These are phyloP conservation scores for Pristionchus mayeri DNA, from an alignment of 2,888 invertebrate species.

Conservation along the genomic window DNA sequence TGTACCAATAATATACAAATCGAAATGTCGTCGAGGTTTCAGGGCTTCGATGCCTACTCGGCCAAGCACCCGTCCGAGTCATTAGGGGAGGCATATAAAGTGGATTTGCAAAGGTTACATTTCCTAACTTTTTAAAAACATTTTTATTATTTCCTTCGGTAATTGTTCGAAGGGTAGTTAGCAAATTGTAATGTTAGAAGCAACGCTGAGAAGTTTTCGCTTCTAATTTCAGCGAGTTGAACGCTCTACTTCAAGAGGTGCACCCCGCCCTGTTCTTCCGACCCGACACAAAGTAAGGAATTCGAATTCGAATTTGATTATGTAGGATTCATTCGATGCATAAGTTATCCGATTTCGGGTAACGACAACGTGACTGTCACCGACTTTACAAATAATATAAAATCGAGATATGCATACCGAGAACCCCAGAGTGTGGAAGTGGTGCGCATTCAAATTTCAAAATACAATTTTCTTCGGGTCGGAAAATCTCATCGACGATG, in stretches of 20 bases:
- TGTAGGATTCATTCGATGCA: too few relatives aligned
- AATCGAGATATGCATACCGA: neutral
- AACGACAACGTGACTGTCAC: too few relatives aligned
- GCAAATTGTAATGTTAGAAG: neutral
- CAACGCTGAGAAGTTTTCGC: too few relatives aligned
- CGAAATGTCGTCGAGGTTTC: neutral
- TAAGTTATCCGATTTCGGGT: too few relatives aligned
- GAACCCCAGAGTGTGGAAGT: too few relatives aligned
- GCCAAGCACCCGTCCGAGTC: neutral
- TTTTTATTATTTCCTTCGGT: too few relatives aligned
- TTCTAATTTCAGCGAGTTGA: conserved; percentile 12
- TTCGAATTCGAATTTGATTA: neutral
- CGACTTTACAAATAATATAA: too few relatives aligned
- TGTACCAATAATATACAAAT: neutral
- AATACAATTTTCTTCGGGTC: neutral
- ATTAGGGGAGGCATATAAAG: neutral
- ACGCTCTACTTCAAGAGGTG: neutral
- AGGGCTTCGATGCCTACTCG: conserved; percentile 28
- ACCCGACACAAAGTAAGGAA: neutral
- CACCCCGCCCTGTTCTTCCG: conserved; percentile 25
- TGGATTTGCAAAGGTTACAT: neutral
- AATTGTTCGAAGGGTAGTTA: neutral
- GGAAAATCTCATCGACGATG: neutral
- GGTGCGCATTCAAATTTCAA: neutral
- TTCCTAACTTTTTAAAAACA: neutral